These are phyloP conservation scores for Mesorhabditis belari DNA, from an alignment of 2,888 invertebrate species.

Conservation along the genomic window DNA sequence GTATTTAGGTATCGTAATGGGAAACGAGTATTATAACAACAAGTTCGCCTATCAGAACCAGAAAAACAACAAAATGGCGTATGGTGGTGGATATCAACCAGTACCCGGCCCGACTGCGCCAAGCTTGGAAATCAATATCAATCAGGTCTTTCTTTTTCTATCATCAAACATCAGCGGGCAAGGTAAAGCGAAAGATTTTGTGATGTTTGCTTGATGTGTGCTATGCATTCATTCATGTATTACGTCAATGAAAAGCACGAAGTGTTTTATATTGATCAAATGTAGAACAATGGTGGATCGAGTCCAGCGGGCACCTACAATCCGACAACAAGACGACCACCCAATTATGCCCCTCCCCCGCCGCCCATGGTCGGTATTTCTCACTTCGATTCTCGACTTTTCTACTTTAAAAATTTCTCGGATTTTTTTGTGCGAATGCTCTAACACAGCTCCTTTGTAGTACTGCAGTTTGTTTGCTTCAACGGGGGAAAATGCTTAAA, in stretches of 20 bases:
- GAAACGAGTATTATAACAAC: slow-evolving; percentile 27
- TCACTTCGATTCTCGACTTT: too few species aligned
- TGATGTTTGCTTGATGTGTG: too few species aligned
- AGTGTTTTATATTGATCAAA: too few species aligned
- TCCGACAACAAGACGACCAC: slow-evolving; percentile 1
- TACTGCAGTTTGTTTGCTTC: slow-evolving; percentile 26
- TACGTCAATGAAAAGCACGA: too few species aligned
- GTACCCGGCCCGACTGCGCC: slow-evolving; percentile 36
- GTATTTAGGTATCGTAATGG: slow-evolving; percentile 17
- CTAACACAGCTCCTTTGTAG: too few species aligned
- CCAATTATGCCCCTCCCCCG: not conserved
- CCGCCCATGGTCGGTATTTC: not conserved
- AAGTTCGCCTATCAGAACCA: slow-evolving; percentile 2
- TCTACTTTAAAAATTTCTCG: too few species aligned
- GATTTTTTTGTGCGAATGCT: too few species aligned
- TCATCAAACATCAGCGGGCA: too few species aligned
- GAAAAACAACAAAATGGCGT: slow-evolving; percentile 7
- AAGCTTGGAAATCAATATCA: slow-evolving; percentile 44
- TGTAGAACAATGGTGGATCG: slow-evolving; percentile 10
- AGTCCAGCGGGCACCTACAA: slow-evolving; percentile 13
- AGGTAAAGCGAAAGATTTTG: too few species aligned
- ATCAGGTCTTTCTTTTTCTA: too few species aligned
- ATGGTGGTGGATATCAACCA: slow-evolving; percentile 33
- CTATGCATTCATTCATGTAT: too few species aligned
- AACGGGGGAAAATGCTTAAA: too few species aligned